These are phyloP conservation scores for Cremastinae sp. DNA, from an alignment of 2,888 invertebrate genomes.

Conservation along the genomic window DNA sequence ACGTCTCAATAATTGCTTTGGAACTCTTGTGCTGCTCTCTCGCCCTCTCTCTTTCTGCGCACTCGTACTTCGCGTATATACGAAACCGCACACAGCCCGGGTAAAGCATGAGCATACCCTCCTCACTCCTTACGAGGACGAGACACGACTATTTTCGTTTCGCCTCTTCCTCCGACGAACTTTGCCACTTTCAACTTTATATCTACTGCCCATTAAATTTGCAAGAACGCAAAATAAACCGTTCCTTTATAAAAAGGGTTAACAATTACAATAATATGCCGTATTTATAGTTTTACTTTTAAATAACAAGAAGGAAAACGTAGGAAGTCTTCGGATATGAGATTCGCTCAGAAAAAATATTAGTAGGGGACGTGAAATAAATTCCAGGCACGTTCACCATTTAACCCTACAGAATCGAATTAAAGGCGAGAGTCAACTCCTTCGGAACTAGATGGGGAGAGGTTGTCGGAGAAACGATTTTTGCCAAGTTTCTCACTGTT, in stretches of 20 bases:
- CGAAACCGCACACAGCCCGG: slow-evolving; percentile 7
- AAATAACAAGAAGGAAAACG: too few species aligned
- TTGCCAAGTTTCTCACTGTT: slow-evolving; percentile 23
- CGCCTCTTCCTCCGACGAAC: slow-evolving; percentile 12
- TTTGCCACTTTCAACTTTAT: slow-evolving; percentile 17
- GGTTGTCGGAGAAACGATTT: slow-evolving; percentile 41
- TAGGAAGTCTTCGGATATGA: too few species aligned
- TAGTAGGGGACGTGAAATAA: background rate
- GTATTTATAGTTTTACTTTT: too few species aligned
- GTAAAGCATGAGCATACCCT: background rate
- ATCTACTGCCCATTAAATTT: background rate
- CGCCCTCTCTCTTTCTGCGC: slow-evolving; percentile 4
- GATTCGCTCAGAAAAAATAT: background rate
- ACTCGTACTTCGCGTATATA: slow-evolving; percentile 25
- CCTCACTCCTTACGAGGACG: slow-evolving; percentile 13
- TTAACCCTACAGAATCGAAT: slow-evolving; percentile 47
- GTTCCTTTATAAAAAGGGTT: too few species aligned
- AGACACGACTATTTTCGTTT: slow-evolving; percentile 22
- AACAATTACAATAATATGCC: too few species aligned
- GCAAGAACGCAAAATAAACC: background rate
- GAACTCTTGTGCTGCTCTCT: slow-evolving; percentile 8
- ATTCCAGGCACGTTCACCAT: slow-evolving; percentile 36
- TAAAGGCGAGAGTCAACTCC: slow-evolving; percentile 37
- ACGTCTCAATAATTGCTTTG: slow-evolving; percentile 39
- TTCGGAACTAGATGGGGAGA: slow-evolving; percentile 15